Base-by-base conservation (phyloP, 2,888 invertebrate species). In the Therioaphis trifolii region DNA sequence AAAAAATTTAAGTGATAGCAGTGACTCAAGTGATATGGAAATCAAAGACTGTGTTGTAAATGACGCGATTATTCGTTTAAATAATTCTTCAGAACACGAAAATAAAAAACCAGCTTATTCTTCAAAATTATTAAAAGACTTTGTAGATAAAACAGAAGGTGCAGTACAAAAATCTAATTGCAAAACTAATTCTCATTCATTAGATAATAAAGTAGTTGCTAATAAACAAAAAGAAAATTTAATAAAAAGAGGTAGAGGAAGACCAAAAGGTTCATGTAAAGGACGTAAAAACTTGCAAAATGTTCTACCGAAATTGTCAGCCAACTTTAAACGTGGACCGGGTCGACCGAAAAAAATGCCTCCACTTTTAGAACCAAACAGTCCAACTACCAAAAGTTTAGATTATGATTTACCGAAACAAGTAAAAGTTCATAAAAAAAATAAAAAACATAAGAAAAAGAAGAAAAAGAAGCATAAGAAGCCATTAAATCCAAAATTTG, bases 51-150 rank as follows among this genome's bases (percentile, higher is more conserved):
- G 93, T 87, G 90, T 94, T 84, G 94, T 94, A n/a, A 93, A 92
- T 87, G 94, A 93, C 24, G 92, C 94, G 74, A 94, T 94, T 85
- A 93, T 94, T 43, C 85, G 88, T 69, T 88, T 88, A 88, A 90
- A 94, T 77, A 80, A 84, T 63, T 75, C 76, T 29, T 84, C 84
- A 12, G 84, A 82, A 77, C 43, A 77, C 68, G 82, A 85, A 77
- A 84, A 78, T 75, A 74, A 68, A 74, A 84, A 84, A 69, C 72
- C 68, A 2, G 92, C 92, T 87, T 93, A 94, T 88, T 92, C 94
- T 85, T 93, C 94, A 21, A 93, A 93, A 80, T 88, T 95, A 85
- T 88, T 95, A 85, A 94, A 95, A 88, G 94, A 95, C 87, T 95
- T 95, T 87, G 94, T 93, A 85, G 94, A 93, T 75, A 94, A 94